These are phyloP conservation scores for Cyanistes caeruleus DNA, from an alignment of 2,113 vertebrate species.

Conservation along the genomic window DNA sequence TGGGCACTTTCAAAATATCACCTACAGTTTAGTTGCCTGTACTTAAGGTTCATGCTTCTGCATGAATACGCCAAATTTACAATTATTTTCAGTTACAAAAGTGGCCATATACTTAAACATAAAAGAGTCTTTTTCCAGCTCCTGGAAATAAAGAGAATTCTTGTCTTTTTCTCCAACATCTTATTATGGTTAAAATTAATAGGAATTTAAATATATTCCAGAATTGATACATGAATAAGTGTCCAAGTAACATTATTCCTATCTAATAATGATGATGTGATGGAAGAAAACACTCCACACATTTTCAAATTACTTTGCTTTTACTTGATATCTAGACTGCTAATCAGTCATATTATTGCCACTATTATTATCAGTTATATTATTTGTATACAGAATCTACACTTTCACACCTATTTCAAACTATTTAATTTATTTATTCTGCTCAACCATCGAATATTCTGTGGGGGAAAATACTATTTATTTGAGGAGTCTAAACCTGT, in stretches of 20 bases:
- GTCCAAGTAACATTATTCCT: neutral
- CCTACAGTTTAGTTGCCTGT: neutral
- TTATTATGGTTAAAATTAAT: neutral
- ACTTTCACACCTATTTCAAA: neutral
- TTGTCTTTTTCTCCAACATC: neutral
- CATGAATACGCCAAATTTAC: neutral
- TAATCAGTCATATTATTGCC: neutral
- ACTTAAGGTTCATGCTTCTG: neutral
- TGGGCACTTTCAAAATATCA: neutral
- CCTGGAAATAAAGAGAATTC: neutral
- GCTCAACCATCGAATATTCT: neutral
- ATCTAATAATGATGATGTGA: neutral
- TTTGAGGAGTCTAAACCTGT: neutral
- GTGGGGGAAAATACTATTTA: fast-evolving
- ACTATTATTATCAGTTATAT: neutral
- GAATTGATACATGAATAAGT: neutral
- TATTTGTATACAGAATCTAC: neutral
- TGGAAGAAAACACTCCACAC: neutral
- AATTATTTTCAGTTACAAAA: neutral
- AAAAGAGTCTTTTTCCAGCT: neutral
- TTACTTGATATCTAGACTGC: neutral
- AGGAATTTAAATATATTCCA: neutral
- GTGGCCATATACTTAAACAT: neutral
- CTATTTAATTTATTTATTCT: neutral
- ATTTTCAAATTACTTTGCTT: neutral